These are phyloP conservation scores for Acanthosepion pharaonis DNA, from an alignment of 2,888 invertebrate species.

Conservation along the genomic window DNA sequence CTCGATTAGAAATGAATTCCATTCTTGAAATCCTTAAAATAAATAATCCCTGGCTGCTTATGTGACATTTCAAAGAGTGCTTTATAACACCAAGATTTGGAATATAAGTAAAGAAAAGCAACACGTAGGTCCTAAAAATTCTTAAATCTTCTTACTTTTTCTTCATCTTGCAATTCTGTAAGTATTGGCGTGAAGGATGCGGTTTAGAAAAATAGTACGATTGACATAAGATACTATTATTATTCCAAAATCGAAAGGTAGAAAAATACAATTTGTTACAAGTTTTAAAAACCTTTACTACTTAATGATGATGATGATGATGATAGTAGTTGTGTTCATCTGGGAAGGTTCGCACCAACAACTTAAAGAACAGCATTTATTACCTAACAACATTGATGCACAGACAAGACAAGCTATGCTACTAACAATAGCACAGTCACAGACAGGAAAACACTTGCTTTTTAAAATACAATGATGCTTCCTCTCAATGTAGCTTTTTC, in stretches of 20 bases:
- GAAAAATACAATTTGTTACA: not conserved
- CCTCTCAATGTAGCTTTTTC: not conserved
- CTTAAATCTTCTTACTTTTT: too few relatives aligned
- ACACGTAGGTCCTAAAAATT: too few relatives aligned
- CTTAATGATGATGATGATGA: not conserved
- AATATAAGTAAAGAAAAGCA: too few relatives aligned
- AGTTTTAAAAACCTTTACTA: not conserved
- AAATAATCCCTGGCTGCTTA: too few relatives aligned
- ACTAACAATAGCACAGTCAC: not conserved
- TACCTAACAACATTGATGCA: not conserved
- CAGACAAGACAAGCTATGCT: not conserved
- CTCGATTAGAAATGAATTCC: too few relatives aligned
- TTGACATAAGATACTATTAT: not conserved
- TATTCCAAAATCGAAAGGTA: not conserved
- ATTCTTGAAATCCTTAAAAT: too few relatives aligned
- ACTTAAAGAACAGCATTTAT: not conserved
- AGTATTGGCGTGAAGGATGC: too few relatives aligned
- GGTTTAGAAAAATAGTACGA: not conserved
- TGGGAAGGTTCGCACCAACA: not conserved
- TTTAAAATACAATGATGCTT: constrained; percentile 9
- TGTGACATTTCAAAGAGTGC: too few relatives aligned
- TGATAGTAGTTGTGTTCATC: not conserved
- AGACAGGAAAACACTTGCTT: constrained; percentile 1
- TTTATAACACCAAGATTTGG: too few relatives aligned
- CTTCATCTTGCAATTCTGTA: too few relatives aligned